phyloP scores from a whole-genome alignment of 2,113 vertebrate genomes.

The Psophia crepitans region DNA sequence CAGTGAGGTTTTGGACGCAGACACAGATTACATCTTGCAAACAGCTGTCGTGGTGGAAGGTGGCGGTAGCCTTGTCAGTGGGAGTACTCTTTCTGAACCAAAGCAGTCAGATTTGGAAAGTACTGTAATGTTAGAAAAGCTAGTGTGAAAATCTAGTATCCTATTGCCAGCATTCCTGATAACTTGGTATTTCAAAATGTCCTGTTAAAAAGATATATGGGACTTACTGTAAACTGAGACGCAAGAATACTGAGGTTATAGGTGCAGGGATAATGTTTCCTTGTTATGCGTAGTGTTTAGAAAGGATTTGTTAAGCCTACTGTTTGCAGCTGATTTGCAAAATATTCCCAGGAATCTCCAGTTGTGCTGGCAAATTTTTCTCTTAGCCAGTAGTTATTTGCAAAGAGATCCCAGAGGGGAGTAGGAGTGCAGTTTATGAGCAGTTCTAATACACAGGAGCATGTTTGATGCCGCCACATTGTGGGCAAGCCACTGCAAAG shows the following conservation, averaged over 20 bases:
- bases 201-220: background rate
- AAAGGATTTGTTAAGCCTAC: background rate
- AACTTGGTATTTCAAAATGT: background rate
- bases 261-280: background rate
- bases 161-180: background rate
- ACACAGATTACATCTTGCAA: background rate
- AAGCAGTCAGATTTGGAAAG: background rate
- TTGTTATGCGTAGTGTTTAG: background rate
- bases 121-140: background rate
- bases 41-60: background rate
- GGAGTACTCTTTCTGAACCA: background rate
- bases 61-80: background rate
- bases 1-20: background rate
- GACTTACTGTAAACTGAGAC: background rate
- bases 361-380: background rate
- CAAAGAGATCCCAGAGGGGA: background rate
- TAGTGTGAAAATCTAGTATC: background rate
- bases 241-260: background rate
- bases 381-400: background rate
- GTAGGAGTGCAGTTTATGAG: background rate
- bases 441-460: background rate
- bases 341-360: constrained; percentile 7
- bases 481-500: background rate
- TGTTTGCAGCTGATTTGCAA: background rate
- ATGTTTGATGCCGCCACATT: fast-evolving